These are phyloP conservation scores for Papilio dardanus DNA, from an alignment of 1,140 invertebrate species.

Conservation along the genomic window DNA sequence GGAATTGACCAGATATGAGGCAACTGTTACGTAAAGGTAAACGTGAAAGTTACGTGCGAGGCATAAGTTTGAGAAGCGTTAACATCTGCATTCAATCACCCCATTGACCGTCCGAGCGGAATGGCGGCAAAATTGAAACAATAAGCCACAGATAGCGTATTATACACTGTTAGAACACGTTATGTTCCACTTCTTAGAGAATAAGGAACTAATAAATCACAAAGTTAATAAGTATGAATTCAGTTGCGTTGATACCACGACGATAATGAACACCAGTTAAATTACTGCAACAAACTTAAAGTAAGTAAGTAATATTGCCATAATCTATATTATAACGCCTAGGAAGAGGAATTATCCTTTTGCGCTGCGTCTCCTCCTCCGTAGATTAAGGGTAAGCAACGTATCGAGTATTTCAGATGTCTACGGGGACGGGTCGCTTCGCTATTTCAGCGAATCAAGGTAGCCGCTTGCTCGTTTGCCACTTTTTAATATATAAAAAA, in stretches of 20 bases:
- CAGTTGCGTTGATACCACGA: neutral
- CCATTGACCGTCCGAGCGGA: constrained; percentile 49
- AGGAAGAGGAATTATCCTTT: too few relatives aligned
- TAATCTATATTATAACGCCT: too few relatives aligned
- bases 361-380: too few relatives aligned
- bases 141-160: constrained; percentile 37
- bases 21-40: constrained; percentile 58
- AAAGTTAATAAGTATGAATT: constrained; percentile 27
- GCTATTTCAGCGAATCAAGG: too few relatives aligned
- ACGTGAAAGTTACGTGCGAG: constrained; percentile 58
- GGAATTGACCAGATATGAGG: constrained; percentile 57
- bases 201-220: constrained; percentile 31
- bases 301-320: too few relatives aligned
- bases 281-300: too few relatives aligned
- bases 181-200: constrained; percentile 33
- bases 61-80: constrained; percentile 52
- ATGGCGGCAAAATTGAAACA: constrained; percentile 44
- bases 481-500: too few relatives aligned
- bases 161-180: constrained; percentile 41
- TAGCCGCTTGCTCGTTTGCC: too few relatives aligned
- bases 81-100: constrained; percentile 45
- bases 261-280: too few relatives aligned
- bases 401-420: too few relatives aligned
- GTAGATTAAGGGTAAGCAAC: too few relatives aligned
- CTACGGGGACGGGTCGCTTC: too few relatives aligned